Conservation (phyloP, 2,113 vertebrate species). For the Pontoporia blainvillei region DNA sequence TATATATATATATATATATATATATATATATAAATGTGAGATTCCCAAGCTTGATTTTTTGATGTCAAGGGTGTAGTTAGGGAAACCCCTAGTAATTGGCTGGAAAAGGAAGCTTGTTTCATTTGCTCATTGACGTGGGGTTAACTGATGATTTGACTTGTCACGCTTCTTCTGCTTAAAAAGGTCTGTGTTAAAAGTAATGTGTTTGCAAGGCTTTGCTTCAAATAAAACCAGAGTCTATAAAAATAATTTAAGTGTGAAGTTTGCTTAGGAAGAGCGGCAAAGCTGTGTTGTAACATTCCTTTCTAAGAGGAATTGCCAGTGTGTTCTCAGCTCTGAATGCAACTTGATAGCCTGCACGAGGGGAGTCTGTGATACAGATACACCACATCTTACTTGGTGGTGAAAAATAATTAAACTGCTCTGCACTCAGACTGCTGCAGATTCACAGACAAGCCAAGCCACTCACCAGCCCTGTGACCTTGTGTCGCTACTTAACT, state of each 20-base stretch:
- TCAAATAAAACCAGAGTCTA: constrained; percentile 44
- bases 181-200: constrained; percentile 43
- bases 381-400: background rate
- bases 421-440: background rate
- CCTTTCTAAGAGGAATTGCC: background rate
- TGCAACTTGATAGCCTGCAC: background rate
- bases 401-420: background rate
- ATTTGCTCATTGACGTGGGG: constrained; percentile 57
- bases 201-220: constrained; percentile 22
- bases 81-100: background rate
- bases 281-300: background rate
- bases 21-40: background rate
- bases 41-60: constrained; percentile 35
- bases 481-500: background rate
- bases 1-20: background rate
- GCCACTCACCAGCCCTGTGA: background rate
- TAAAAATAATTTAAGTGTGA: constrained; percentile 62
- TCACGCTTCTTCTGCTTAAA: constrained; percentile 52
- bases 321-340: background rate
- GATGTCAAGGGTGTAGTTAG: background rate
- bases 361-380: background rate
- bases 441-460: background rate
- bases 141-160: constrained; percentile 29
- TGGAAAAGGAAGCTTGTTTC: constrained; percentile 45
- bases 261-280: constrained; percentile 48